Evolutionary conservation across 2,888 invertebrate genomes (phyloP).

Genomic region (Apamea monoglypha): DNA sequence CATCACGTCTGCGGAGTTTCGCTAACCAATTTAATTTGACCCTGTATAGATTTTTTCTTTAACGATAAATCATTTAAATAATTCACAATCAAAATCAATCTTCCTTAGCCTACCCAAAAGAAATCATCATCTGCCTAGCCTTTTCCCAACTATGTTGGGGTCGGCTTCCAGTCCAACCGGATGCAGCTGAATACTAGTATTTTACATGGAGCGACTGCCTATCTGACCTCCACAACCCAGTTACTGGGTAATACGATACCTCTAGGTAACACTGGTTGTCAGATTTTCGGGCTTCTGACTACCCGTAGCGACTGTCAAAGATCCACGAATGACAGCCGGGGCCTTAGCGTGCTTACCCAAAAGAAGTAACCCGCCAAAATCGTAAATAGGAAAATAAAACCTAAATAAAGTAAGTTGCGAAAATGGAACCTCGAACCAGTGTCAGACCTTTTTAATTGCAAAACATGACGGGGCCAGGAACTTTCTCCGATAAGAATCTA

Average conservation of each 20-base stretch:
- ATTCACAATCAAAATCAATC: background rate
- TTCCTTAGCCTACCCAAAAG: background rate
- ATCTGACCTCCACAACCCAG: too few species aligned
- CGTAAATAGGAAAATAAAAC: slow-evolving; percentile 15
- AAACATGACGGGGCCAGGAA: slow-evolving; percentile 67
- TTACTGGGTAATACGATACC: too few species aligned
- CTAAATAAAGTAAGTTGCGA: slow-evolving; percentile 3
- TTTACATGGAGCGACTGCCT: too few species aligned
- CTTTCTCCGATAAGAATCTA: slow-evolving; percentile 75
- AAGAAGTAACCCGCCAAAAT: background rate
- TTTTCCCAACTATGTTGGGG: too few species aligned
- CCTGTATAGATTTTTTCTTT: too few species aligned
- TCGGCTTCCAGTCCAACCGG: too few species aligned
- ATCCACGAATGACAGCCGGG: too few species aligned
- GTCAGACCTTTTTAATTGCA: slow-evolving; percentile 71
- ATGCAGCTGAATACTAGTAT: too few species aligned
- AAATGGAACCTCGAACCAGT: slow-evolving; percentile 36
- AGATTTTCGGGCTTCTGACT: too few species aligned
- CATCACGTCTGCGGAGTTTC: background rate
- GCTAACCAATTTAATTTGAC: background rate
- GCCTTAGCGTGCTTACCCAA: background rate
- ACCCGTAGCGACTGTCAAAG: too few species aligned
- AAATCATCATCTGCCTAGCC: too few species aligned
- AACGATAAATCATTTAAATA: background rate
- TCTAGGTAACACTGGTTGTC: too few species aligned